phyloP scores from a whole-genome alignment of 2,113 vertebrate genomes.

The Aldabrachelys gigantea region DNA sequence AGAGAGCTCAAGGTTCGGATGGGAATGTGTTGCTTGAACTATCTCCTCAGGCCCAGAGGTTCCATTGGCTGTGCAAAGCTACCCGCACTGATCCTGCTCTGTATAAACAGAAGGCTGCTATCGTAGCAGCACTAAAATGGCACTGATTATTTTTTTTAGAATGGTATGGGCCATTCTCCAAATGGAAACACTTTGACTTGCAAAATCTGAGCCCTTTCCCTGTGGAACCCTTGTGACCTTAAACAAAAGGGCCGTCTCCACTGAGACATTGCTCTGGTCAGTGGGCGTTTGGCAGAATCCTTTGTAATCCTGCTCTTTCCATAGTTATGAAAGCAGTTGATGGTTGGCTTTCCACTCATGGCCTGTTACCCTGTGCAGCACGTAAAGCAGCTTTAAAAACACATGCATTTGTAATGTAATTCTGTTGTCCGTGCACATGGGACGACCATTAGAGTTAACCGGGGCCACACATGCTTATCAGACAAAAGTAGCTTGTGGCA shows the following conservation, averaged over 20 bases:
- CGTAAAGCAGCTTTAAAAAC: neutral
- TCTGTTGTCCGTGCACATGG: neutral
- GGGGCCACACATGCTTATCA: accelerated
- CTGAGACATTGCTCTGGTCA: neutral
- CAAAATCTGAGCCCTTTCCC: neutral
- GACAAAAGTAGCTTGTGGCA: neutral
- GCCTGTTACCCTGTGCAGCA: neutral
- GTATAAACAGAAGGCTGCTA: neutral
- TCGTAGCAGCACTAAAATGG: neutral
- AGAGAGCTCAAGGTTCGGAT: neutral
- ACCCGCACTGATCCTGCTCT: neutral
- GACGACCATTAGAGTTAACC: neutral
- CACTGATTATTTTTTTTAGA: neutral
- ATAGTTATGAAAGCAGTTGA: neutral
- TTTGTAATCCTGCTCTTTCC: neutral
- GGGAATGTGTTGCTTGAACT: neutral
- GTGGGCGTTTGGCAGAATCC: neutral
- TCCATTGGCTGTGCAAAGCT: neutral
- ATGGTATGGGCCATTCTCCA: neutral
- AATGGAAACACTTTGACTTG: neutral
- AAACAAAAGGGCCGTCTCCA: neutral
- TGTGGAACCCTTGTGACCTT: neutral
- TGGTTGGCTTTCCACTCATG: neutral
- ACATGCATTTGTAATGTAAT: neutral
- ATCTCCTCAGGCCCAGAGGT: neutral